Evolutionary conservation across 2,113 vertebrate species (phyloP).

Genomic region (Heterochromis multidens): DNA sequence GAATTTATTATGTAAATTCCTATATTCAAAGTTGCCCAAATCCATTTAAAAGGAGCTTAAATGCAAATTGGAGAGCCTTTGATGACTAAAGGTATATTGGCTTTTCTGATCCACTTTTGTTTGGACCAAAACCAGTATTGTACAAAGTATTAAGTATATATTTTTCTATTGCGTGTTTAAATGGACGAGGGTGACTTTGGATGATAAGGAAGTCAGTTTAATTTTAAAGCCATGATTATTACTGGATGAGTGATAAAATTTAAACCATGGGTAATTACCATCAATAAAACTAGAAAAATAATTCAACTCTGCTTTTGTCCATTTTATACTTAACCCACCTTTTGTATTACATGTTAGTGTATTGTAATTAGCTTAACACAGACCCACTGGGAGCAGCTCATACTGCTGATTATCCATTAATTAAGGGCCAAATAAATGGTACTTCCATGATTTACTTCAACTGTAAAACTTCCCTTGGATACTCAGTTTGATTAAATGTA

Average conservation of each 20-base stretch:
- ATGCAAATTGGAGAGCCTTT: constrained; percentile 99
- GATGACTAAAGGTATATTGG: constrained; percentile 96
- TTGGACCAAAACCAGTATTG: constrained; percentile 99
- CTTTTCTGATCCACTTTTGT: constrained; percentile 99
- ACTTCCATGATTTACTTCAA: too few species aligned
- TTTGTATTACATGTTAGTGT: neutral
- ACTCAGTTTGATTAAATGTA: neutral
- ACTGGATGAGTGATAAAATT: constrained; percentile 98
- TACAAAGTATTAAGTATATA: constrained; percentile 99
- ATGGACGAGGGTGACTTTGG: constrained; percentile 99
- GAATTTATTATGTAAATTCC: constrained; percentile 99
- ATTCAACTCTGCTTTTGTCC: neutral
- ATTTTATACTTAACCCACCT: neutral
- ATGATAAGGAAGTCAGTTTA: constrained; percentile 99
- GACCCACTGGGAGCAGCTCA: neutral
- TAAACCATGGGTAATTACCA: constrained; percentile 98
- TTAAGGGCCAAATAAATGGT: too few species aligned
- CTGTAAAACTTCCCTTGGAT: neutral
- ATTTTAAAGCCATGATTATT: constrained; percentile 99
- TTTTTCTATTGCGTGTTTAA: constrained; percentile 99
- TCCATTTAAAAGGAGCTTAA: constrained; percentile 99
- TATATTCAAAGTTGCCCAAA: constrained; percentile 99
- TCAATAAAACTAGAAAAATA: constrained; percentile 93
- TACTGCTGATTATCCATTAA: too few species aligned
- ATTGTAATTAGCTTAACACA: neutral